Evolutionary conservation across 2,797 vertebrate genomes (phyloP), one percentile per base, ranked within the genome.

Genomic region (Semaprochilodus insignis): DNA sequence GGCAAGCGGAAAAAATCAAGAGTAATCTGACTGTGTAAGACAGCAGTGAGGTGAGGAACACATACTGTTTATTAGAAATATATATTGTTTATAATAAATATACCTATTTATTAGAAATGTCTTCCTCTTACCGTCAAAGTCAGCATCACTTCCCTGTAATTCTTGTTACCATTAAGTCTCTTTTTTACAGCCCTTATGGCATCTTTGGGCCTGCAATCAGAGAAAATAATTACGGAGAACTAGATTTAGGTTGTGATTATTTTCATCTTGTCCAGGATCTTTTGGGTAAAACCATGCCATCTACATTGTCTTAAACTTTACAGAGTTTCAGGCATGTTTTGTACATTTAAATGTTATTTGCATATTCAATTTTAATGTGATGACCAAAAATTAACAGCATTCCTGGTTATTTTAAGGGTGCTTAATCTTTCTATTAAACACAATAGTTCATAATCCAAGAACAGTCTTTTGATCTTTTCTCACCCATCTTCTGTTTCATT

Each of bases 401-500:
- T 6, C 8, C 40, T 44, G 40, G 40, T 6, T 44, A 44, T 44
- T 44, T 44, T 44, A 44, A 6, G 40, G 8, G 5, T 44, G 40
- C 40, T 44, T 6, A 44, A 44, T 6, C 40, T 44, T 31, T 31
- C 31, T 31, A 31, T 31, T 31, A 31, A 31, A 31, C 31, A 31
- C 31, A 31, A n/a, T 31, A 31, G 31, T 31, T 31, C 31, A 31
- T 31, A 31, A 31, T 31, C 3, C 31, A 44, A 44, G 8, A 44
- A 57, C 15, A 34, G 0, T 8, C 23, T 66, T 34, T 17, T 48
- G 44, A 15, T 23, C 44, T 59, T 25, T 34, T 80, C 97, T 85
- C 91, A 99, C 98, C 98, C 98, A 92, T 99, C 98, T 87, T 99
- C 98, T 34, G 98, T 99, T 93, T 99, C 98, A 60, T 99, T 99